Base-by-base conservation (phyloP, 2,113 vertebrate genomes). In the Cephalopholis sonnerati region DNA sequence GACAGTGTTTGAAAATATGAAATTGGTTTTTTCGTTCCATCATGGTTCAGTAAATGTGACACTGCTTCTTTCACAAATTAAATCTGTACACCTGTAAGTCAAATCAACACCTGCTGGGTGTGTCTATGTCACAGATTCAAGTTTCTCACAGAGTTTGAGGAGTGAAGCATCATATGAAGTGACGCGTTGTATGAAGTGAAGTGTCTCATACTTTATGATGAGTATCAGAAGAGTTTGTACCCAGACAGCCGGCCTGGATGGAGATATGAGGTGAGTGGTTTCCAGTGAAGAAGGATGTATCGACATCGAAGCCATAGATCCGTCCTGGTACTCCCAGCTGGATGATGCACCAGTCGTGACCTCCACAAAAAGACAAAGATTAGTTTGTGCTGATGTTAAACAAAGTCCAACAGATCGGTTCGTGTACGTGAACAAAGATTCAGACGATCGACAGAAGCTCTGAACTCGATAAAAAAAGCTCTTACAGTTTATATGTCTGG, bases 281-380 rank as follows among this genome's bases (percentile, higher is more conserved):
- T 77, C 95, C 96, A 0, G 91, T 93, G 87, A 96, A 96, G 90
- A 95, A 95, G 27, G 91, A 96, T 0, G 96, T 95, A 79, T 97
- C 96, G 15, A 95, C 92, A 0, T 96, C 95, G 1, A 96, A 68
- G 57, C 92, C 95, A 4, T 88, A 67, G 70, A 96, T 88, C 48
- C 83, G 27, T 0, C 94, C 96, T 0, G 94, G 78, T 0, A 96
- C 81, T 4, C 95, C 95, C 77, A 97, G 84, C 55, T 94, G 90
- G 54, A 95, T 75, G 54, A 97, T 36, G 61, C 95, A 96, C 95
- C 93, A 91, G 76, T 96, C 95, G 0, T 95, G 87, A 75, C 96
- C 97, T 95, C 13, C 63, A 77, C 29, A 53, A 67, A 41, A 32
- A 74, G 1, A 63, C 39, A 27, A 25, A 68, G 16, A 36, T 17